Base-by-base conservation (phyloP, 2,797 vertebrate species). In the Galaxias olidus region DNA sequence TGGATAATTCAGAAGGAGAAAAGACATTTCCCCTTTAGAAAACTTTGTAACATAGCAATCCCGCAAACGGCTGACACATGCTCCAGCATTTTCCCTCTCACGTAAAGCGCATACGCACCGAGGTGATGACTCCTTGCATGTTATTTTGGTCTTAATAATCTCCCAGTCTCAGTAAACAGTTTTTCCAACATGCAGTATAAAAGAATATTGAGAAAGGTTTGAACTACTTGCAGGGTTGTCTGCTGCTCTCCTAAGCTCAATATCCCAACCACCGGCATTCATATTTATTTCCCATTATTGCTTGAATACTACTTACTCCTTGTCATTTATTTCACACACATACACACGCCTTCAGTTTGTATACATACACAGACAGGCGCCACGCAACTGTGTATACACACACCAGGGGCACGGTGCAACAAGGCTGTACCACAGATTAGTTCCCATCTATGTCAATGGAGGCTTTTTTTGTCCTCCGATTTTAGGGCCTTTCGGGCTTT, bases 371-470 rank as follows among this genome's bases (percentile, higher is more conserved):
- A 15, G 40, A 40, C 9, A 47, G 7, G 18, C 49, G 46, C 50
- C 49, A 62, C 45, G 64, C 47, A 15, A 59, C 48, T 11, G n/a
- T 41, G 14, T 43, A 55, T 19, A 46, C 48, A 50, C 48, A 15
- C 47, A 30, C 19, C 46, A 20, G 6, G 52, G 54, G 43, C 70
- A 74, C 51, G 40, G 61, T 4, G 12, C 59, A 76, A 71, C 73
- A 77, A 74, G 58, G 73, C 64, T 52, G 65, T 14, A 40, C 65
- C 72, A 71, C 80, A 88, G 86, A 89, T 86, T 87, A 88, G 81
- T 81, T 86, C 81, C 86, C 83, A 70, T 82, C 85, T 86, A 75
- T 52, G 66, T 86, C 84, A 87, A 85, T 72, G 67, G 66, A 79
- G 79, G 81, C 66, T 81, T 86, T 83, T 81, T 86, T 83, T 79